A percentile compares a stretch with the other conserved stretches of the same genome.
Evolutionary conservation across 2,888 invertebrate genomes (phyloP).

Genomic region (Gymnocheta viridis): DNA sequence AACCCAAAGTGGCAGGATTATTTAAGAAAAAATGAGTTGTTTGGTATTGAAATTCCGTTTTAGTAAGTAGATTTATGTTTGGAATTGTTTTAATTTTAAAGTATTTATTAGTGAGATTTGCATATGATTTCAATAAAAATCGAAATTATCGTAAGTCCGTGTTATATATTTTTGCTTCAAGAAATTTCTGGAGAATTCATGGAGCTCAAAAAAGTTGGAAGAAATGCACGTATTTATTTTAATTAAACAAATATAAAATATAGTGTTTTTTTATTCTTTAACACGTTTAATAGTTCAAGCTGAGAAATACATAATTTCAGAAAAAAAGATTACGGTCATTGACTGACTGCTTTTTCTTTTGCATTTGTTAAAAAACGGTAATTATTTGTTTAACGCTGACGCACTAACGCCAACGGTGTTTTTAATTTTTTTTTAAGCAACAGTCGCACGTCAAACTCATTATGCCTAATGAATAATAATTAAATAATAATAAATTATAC

Average conservation of each 20-base stretch:
- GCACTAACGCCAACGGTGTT: not conserved
- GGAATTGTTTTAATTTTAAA: too few relatives aligned
- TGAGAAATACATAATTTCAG: not conserved
- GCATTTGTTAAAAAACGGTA: conserved; percentile 14
- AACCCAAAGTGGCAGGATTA: too few relatives aligned
- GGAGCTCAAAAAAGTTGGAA: too few relatives aligned
- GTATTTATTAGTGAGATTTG: too few relatives aligned
- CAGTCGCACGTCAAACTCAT: conserved; percentile 11
- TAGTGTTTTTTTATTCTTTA: not conserved
- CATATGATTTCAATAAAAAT: too few relatives aligned
- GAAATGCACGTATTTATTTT: too few relatives aligned
- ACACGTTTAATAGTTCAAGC: not conserved
- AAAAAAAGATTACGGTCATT: conserved; percentile 9
- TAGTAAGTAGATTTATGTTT: too few relatives aligned
- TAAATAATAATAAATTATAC: conserved; percentile 39
- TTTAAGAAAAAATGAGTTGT: too few relatives aligned
- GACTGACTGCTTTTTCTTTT: conserved; percentile 37
- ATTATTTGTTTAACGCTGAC: conserved; percentile 11
- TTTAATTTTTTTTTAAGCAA: not conserved
- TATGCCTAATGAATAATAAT: conserved; percentile 58
- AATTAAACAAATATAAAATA: not conserved
- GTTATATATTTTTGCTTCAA: too few relatives aligned
- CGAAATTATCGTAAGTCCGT: too few relatives aligned
- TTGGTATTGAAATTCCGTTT: too few relatives aligned
- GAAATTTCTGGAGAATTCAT: too few relatives aligned